phyloP scores from a whole-genome alignment of 2,797 vertebrate species.

The Anguilla megastoma region DNA sequence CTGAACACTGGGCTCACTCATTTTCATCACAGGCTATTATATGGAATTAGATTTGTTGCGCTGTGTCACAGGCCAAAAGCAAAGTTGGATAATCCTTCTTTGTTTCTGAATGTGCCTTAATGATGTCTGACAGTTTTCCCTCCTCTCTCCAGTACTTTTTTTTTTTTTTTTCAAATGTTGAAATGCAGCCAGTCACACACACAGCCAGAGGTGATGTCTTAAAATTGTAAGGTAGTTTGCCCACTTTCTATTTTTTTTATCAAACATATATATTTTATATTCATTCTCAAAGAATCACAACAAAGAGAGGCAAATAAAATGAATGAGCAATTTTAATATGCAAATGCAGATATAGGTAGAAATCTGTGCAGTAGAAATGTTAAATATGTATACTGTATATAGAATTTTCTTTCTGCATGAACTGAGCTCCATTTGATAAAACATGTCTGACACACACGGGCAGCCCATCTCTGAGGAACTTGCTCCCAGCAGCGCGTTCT shows the following conservation, averaged over 20 bases:
- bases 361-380: background rate
- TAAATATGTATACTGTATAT: background rate
- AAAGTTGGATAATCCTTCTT: conserved; percentile 28
- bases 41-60: conserved; percentile 53
- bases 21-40: conserved; percentile 51
- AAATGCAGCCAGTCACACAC: conserved; percentile 24
- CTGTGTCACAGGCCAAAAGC: conserved; percentile 31
- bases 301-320: background rate
- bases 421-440: background rate
- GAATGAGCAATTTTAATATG: background rate
- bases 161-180: conserved; percentile 23
- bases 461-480: background rate
- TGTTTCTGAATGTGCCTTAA: conserved; percentile 9
- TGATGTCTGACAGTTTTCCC: background rate
- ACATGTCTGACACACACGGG: background rate
- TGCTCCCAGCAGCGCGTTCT: background rate
- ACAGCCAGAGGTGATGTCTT: conserved; percentile 36
- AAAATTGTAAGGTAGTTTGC: conserved; percentile 28
- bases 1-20: conserved; percentile 52
- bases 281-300: background rate
- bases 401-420: background rate
- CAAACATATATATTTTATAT: background rate
- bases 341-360: background rate
- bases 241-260: conserved; percentile 25
- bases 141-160: background rate